Base-by-base conservation (phyloP, 1,140 invertebrate genomes). In the Calephelis nemesis region DNA sequence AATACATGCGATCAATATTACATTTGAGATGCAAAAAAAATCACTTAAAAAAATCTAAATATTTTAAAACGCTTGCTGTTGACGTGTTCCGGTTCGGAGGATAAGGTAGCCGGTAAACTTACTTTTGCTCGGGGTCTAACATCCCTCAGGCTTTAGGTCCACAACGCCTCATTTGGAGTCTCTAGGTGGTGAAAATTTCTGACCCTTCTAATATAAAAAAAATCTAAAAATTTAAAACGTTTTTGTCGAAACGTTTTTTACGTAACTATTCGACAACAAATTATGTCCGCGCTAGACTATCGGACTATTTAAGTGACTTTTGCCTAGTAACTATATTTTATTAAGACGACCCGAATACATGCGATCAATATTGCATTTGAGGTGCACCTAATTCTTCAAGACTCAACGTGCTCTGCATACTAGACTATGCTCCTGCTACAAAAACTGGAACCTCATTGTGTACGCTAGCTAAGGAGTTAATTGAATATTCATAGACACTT, bases 381-480 rank as follows among this genome's bases (percentile, higher is more conserved):
- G 64, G 67, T 68, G 74, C 72, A 76, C 67, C 73, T 72, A 69
- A 70, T 30, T 58, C 64, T 58, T 30, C 65, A 65, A 68, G 69
- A 71, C 63, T 72, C 69, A 73, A 76, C 69, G 63, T 54, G 74
- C 65, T 70, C 72, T 76, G 74, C 68, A 73, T 73, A 77, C 58
- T 74, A 71, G 48, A 71, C 68, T 69, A 15, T 52, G 42, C 52
- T 39, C 58, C 68, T 67, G 64, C 67, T 74, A 58, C 42, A 75
- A 73, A 76, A 76, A 71, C 73, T 69, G 65, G 70, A 71, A 58
- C 72, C 54, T 66, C 60, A 69, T 74, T 73, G 69, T 71, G 70
- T 68, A 52, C 64, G 19, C 70, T 73, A 70, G 69, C 68, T 63
- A 69, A 72, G 65, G 66, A 68, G 63, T 73, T 69, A 69, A 72